Conservation (phyloP, 2,797 vertebrate species). For the Xyrichtys novacula region DNA sequence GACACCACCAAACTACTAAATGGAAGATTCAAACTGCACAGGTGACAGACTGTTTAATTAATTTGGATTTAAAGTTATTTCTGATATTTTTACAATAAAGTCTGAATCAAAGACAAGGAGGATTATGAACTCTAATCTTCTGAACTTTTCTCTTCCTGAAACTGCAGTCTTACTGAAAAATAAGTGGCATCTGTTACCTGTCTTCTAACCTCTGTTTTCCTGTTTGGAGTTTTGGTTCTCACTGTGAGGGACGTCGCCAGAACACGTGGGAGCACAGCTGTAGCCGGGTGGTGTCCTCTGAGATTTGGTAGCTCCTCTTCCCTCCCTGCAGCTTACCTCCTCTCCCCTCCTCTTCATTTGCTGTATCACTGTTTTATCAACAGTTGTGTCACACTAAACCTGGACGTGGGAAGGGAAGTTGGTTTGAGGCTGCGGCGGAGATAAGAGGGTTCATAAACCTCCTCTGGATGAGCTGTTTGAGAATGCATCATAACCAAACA, state of each 20-base stretch:
- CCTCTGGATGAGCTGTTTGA: slow-evolving; percentile 49
- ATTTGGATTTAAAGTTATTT: no score
- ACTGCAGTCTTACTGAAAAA: slow-evolving; percentile 15
- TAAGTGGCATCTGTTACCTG: slow-evolving; percentile 5
- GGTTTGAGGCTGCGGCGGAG: slow-evolving; percentile 40
- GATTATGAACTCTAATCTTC: no score
- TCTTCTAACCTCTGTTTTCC: neutral
- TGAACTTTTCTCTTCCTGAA: slow-evolving; percentile 21
- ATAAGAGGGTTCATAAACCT: slow-evolving; percentile 54
- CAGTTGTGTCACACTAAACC: slow-evolving; percentile 55
- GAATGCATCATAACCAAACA: slow-evolving; percentile 59
- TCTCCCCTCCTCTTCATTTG: slow-evolving; percentile 15
- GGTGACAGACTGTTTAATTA: no score
- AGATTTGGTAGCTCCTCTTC: neutral
- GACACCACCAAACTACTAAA: no score
- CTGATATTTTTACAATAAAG: no score
- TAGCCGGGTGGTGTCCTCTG: slow-evolving; percentile 6
- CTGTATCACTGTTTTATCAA: slow-evolving; percentile 21
- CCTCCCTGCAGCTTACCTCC: neutral
- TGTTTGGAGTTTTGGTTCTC: slow-evolving; percentile 18
- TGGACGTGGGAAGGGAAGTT: slow-evolving; percentile 65
- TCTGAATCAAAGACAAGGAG: no score
- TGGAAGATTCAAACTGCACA: no score
- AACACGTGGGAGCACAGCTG: slow-evolving; percentile 28
- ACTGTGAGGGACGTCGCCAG: slow-evolving; percentile 9